A percentile compares a stretch with the other conserved stretches of the same genome.
These are phyloP conservation scores for Clangula hyemalis DNA, from an alignment of 2,797 vertebrate species.

Conservation along the genomic window DNA sequence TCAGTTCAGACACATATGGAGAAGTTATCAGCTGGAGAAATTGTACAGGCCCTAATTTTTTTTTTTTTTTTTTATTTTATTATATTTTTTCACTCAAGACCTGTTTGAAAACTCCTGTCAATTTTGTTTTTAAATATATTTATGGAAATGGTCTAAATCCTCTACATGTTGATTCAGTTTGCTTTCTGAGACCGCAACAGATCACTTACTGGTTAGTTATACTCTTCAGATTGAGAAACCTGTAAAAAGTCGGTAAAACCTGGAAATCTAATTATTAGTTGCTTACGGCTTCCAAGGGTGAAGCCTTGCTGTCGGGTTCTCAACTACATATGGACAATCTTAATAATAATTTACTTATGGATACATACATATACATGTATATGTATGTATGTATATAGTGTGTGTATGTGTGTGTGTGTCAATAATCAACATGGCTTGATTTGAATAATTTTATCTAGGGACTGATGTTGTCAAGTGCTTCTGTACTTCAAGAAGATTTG, in stretches of 20 bases:
- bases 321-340: slow-evolving; percentile 54
- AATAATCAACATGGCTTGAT: not conserved
- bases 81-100: not conserved
- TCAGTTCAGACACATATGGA: slow-evolving; percentile 54
- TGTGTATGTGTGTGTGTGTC: not conserved
- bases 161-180: slow-evolving; percentile 14
- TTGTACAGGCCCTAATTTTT: not conserved
- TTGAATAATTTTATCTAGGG: not conserved
- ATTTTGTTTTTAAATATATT: slow-evolving; percentile 41
- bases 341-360: slow-evolving; percentile 45
- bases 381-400: not conserved
- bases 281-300: slow-evolving; percentile 54
- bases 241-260: not conserved
- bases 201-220: slow-evolving; percentile 40
- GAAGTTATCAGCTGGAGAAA: slow-evolving; percentile 64
- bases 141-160: slow-evolving; percentile 23
- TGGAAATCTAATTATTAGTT: slow-evolving; percentile 65
- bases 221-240: slow-evolving; percentile 43
- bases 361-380: not conserved
- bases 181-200: slow-evolving; percentile 17
- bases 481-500: not conserved
- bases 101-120: slow-evolving; percentile 12
- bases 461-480: not conserved
- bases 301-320: slow-evolving; percentile 66
- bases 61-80: not conserved